Evolutionary conservation across 2,113 vertebrate species (phyloP).

Genomic region (Solea senegalensis): DNA sequence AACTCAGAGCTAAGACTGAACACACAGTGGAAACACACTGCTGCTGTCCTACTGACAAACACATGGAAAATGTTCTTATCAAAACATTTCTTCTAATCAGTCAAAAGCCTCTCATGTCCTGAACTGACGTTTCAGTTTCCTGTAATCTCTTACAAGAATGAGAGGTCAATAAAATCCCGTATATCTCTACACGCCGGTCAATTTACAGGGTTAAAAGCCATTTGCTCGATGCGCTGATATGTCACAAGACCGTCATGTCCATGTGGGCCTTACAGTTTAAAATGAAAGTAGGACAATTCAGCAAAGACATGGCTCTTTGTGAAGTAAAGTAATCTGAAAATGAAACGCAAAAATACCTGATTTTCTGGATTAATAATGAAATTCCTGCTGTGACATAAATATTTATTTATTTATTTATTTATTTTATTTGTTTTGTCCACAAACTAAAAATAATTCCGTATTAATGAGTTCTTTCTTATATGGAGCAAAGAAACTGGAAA

Average conservation of each 20-base stretch:
- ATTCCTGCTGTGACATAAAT: slow-evolving; percentile 8
- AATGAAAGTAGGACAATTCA: slow-evolving; percentile 9
- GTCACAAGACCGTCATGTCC: slow-evolving; percentile 11
- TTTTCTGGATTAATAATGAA: background rate
- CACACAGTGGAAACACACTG: slow-evolving; percentile 44
- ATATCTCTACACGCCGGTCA: slow-evolving; percentile 17
- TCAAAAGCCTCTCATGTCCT: slow-evolving; percentile 3
- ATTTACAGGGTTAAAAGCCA: slow-evolving; percentile 29
- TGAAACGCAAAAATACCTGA: slow-evolving; percentile 2
- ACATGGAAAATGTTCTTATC: slow-evolving; percentile 41
- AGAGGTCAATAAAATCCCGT: slow-evolving; percentile 8
- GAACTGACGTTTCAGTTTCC: background rate
- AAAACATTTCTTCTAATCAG: slow-evolving; percentile 36
- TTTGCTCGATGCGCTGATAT: slow-evolving; percentile 1
- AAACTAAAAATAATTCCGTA: too few relatives aligned
- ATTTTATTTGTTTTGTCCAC: too few relatives aligned
- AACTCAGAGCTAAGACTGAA: slow-evolving; percentile 32
- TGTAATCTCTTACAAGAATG: slow-evolving; percentile 5
- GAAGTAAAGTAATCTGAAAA: slow-evolving; percentile 9
- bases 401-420: too few relatives aligned
- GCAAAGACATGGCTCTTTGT: background rate
- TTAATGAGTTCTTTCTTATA: too few relatives aligned
- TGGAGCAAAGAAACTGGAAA: too few relatives aligned
- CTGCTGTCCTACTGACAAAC: slow-evolving; percentile 27
- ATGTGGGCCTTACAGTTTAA: background rate